Evolutionary conservation across 2,888 invertebrate species (phyloP).

Genomic region (Rosalia funebris): DNA sequence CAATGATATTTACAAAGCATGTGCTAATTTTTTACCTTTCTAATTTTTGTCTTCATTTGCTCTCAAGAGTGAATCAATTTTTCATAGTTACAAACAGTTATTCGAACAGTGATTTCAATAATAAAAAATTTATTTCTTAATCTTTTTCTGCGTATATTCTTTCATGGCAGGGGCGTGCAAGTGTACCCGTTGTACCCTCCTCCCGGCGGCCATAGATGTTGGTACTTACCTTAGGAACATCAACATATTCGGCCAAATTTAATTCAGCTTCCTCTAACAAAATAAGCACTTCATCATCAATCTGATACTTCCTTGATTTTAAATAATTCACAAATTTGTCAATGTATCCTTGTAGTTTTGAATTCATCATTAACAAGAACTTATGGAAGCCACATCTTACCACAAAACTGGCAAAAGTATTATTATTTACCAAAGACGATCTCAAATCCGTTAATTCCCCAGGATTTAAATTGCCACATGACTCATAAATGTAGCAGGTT

Average conservation of each 20-base stretch:
- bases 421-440: constrained; percentile 96
- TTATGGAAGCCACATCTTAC: constrained; percentile 89
- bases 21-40: no score
- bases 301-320: constrained; percentile 68
- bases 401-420: constrained; percentile 90
- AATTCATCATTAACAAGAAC: constrained; percentile 69
- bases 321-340: constrained; percentile 74
- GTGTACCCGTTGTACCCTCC: no score
- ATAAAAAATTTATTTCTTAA: no score
- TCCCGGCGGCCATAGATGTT: no score
- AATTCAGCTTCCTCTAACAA: constrained; percentile 70
- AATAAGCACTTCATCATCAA: constrained; percentile 76
- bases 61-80: no score
- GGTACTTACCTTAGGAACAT: constrained; percentile 84
- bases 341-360: constrained; percentile 67
- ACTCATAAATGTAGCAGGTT: constrained; percentile 87
- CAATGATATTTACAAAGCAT: no score
- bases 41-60: no score
- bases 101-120: no score
- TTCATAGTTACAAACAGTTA: no score
- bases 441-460: constrained; percentile 93
- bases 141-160: no score
- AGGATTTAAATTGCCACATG: constrained; percentile 74
- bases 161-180: no score
- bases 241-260: constrained; percentile 78